Conservation (phyloP, 2,113 vertebrate genomes). For the Hystrix brachyura region DNA sequence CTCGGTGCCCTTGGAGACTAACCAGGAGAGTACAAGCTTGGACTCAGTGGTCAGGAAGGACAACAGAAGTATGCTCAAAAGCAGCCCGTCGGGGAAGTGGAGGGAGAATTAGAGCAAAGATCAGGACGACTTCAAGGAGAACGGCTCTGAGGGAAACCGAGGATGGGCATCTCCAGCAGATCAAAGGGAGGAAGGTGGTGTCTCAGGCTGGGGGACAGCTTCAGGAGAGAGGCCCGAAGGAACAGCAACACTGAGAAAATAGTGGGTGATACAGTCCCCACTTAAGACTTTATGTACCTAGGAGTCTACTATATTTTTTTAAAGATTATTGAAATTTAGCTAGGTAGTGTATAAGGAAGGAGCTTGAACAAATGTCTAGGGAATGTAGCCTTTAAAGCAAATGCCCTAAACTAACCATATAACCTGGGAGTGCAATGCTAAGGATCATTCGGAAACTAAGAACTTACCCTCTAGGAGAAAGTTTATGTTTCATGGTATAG, state of each 20-base stretch:
- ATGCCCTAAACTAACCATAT: neutral
- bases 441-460: neutral
- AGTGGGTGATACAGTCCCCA: neutral
- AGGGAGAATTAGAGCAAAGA: neutral
- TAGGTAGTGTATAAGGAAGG: neutral
- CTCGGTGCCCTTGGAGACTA: neutral
- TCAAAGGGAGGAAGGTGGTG: neutral
- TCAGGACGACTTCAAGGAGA: neutral
- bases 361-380: neutral
- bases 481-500: slow-evolving; percentile 32
- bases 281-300: neutral
- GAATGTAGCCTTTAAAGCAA: neutral
- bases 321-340: neutral
- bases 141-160: neutral
- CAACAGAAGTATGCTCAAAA: neutral
- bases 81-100: neutral
- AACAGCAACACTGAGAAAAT: neutral
- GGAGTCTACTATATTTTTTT: neutral
- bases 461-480: neutral
- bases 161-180: neutral
- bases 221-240: neutral
- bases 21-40: neutral
- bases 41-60: neutral
- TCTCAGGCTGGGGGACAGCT: neutral
- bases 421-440: neutral